Evolutionary conservation across 2,113 vertebrate species (phyloP).

Genomic region (Phyllopteryx taeniolatus): DNA sequence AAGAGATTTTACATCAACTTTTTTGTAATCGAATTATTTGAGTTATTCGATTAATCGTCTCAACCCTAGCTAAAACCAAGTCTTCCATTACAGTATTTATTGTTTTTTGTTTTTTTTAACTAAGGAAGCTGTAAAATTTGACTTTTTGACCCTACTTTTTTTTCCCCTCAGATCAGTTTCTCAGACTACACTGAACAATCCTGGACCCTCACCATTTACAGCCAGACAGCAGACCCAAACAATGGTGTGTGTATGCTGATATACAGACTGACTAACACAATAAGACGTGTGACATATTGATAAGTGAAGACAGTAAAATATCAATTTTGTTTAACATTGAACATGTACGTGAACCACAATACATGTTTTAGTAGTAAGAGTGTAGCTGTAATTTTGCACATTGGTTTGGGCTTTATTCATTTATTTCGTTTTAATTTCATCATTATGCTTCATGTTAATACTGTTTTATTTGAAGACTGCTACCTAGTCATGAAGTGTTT

Average conservation of each 20-base stretch:
- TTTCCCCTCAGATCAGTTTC: slow-evolving; percentile 29
- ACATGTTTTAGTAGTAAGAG: background rate
- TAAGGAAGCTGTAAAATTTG: too few species aligned
- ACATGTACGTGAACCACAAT: too few species aligned
- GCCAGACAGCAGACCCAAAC: slow-evolving; percentile 25
- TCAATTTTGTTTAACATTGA: background rate
- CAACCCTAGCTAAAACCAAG: too few species aligned
- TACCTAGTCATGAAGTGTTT: background rate
- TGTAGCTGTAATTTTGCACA: background rate
- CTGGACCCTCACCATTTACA: slow-evolving; percentile 8
- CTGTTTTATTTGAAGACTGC: background rate
- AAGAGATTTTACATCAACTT: too few species aligned
- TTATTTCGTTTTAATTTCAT: too few species aligned
- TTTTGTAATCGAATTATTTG: too few species aligned
- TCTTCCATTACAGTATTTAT: background rate
- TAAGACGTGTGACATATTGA: background rate
- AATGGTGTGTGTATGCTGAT: slow-evolving; percentile 31
- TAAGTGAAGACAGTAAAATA: background rate
- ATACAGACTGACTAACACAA: background rate
- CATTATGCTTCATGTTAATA: background rate
- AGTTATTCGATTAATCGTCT: too few species aligned
- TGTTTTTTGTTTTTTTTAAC: background rate
- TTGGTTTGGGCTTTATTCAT: background rate
- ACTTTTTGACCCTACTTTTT: background rate
- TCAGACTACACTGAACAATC: slow-evolving; percentile 13